These are phyloP conservation scores for Silurus glanis DNA, from an alignment of 2,113 vertebrate species.

Conservation along the genomic window DNA sequence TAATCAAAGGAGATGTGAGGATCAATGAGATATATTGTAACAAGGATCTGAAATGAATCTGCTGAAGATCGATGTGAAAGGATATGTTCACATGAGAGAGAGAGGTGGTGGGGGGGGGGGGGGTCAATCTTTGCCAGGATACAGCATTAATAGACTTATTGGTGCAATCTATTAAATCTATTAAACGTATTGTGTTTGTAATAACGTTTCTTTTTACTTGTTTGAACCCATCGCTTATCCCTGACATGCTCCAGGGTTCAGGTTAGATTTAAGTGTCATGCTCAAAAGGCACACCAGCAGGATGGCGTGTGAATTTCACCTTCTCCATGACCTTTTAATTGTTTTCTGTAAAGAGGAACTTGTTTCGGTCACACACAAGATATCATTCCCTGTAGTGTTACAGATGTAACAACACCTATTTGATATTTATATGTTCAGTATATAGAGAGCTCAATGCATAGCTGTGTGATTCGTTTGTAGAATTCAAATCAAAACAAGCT, in stretches of 20 bases:
- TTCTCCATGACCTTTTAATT: not conserved
- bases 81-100: slow-evolving; percentile 25
- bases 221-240: not conserved
- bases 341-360: not conserved
- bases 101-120: not conserved
- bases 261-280: not conserved
- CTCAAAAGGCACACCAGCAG: not conserved
- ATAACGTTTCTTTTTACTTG: not conserved
- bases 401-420: not conserved
- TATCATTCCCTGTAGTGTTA: not conserved
- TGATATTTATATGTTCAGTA: too few relatives aligned
- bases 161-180: not conserved
- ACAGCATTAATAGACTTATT: slow-evolving; percentile 5
- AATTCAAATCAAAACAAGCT: not conserved
- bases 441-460: not conserved
- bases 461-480: not conserved
- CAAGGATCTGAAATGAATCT: slow-evolving; percentile 80
- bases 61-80: slow-evolving; percentile 66
- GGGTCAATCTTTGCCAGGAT: not conserved
- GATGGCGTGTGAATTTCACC: not conserved
- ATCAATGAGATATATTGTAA: slow-evolving; percentile 78
- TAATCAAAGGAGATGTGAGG: slow-evolving; percentile 78
- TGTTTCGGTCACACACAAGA: not conserved
- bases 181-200: not conserved
- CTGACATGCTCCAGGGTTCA: not conserved